Evolutionary conservation across 2,888 invertebrate species (phyloP).

Genomic region (Agelastica alni): DNA sequence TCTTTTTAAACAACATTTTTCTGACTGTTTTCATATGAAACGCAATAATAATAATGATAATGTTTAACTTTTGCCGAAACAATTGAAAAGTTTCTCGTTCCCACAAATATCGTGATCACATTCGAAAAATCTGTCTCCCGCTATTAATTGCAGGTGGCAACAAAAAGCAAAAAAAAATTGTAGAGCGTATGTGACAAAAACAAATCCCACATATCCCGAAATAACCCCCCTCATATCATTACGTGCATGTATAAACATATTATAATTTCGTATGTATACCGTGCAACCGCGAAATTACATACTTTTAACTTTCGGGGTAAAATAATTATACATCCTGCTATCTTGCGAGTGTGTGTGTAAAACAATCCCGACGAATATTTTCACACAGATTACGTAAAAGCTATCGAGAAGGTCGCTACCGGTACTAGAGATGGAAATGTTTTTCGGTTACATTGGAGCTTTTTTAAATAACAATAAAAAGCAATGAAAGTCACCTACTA

Average conservation of each 20-base stretch:
- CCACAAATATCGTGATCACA: not conserved
- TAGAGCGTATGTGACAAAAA: constrained; percentile 1
- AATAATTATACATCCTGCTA: constrained; percentile 10
- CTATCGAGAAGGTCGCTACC: not conserved
- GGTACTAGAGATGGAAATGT: constrained; percentile 1
- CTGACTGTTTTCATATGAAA: too few species aligned
- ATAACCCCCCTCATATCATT: not conserved
- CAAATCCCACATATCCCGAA: not conserved
- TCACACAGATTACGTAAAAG: constrained; percentile 15
- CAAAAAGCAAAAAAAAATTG: constrained; percentile 1
- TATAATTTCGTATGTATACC: too few species aligned
- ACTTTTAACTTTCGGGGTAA: constrained; percentile 2
- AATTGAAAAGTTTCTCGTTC: not conserved
- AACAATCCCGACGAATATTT: constrained; percentile 10
- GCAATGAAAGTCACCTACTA: too few species aligned
- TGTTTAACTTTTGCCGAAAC: too few species aligned
- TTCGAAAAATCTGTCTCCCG: not conserved
- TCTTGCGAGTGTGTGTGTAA: not conserved
- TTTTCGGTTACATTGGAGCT: not conserved
- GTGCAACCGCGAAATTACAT: constrained; percentile 11
- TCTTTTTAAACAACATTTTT: too few species aligned
- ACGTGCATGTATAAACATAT: constrained; percentile 1
- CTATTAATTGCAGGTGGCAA: constrained; percentile 2
- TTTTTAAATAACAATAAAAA: too few species aligned
- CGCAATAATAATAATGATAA: too few species aligned